A percentile compares a stretch with the other conserved stretches of the same genome.
Evolutionary conservation across 2,113 vertebrate genomes (phyloP).

Genomic region (Cettia cetti): DNA sequence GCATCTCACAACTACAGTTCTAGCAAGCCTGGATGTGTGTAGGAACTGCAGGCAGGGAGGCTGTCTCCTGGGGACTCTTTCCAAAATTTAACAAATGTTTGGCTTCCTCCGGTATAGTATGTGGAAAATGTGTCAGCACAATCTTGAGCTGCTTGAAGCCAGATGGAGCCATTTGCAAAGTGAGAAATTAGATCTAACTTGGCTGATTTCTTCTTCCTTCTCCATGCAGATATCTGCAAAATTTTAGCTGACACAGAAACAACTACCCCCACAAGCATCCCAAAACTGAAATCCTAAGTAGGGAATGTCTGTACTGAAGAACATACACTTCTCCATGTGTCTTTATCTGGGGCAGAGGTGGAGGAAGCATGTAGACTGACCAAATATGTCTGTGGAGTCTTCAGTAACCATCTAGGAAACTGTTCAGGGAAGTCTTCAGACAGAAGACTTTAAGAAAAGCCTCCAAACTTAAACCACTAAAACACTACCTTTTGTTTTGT

Average conservation of each 20-base stretch:
- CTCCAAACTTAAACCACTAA: background rate
- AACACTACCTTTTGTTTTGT: background rate
- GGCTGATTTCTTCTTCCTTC: background rate
- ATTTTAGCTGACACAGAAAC: background rate
- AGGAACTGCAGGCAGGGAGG: background rate
- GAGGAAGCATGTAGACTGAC: background rate
- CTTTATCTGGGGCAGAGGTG: background rate
- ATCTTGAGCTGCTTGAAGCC: background rate
- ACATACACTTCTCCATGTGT: fast-evolving
- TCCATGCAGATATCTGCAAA: background rate
- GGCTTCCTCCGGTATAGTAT: background rate
- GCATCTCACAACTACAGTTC: background rate
- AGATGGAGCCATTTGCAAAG: background rate
- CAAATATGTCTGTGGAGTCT: background rate
- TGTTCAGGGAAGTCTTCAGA: background rate
- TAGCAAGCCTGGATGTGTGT: background rate
- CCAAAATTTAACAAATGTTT: background rate
- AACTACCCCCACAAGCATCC: background rate
- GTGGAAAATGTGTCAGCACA: background rate
- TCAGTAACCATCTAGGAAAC: background rate
- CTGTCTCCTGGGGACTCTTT: background rate
- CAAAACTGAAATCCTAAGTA: background rate
- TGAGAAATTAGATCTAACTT: background rate
- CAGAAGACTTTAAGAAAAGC: background rate
- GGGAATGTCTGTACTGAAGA: background rate